Conservation (phyloP, 2,888 invertebrate species). For the Thelaira solivaga region DNA sequence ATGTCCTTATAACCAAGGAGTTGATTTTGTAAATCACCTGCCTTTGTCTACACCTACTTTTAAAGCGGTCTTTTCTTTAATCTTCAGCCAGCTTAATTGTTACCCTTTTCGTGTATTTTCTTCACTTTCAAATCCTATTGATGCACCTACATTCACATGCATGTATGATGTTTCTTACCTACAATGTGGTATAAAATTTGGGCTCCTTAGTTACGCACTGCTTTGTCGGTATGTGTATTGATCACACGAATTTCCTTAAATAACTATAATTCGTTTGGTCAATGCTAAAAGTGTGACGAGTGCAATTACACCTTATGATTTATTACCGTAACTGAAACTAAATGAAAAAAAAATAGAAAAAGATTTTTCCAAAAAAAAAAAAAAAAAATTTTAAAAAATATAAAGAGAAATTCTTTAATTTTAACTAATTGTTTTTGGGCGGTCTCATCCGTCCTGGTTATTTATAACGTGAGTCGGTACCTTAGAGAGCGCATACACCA, state of each 20-base stretch:
- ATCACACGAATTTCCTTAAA: constrained; percentile 21
- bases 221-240: constrained; percentile 41
- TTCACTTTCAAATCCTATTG: background rate
- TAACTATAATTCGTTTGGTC: constrained; percentile 13
- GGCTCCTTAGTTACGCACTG: constrained; percentile 53
- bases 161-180: constrained; percentile 5
- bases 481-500: no score
- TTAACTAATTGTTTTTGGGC: no score
- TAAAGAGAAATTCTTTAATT: no score
- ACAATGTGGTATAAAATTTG: constrained; percentile 33
- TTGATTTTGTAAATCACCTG: constrained; percentile 48
- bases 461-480: no score
- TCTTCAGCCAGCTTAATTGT: constrained; percentile 31
- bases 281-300: constrained; percentile 53
- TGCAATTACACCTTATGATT: constrained; percentile 54
- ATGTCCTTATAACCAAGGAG: constrained; percentile 37
- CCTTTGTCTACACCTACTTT: constrained; percentile 52
- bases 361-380: no score
- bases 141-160: background rate
- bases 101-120: constrained; percentile 8
- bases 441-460: no score
- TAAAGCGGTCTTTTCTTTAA: constrained; percentile 51
- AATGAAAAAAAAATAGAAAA: no score
- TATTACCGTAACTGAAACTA: constrained; percentile 37
- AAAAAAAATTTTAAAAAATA: no score